Evolutionary conservation across 2,797 vertebrate genomes (phyloP), one percentile per base, ranked within the genome.

Genomic region (Sebastes umbrosus): DNA sequence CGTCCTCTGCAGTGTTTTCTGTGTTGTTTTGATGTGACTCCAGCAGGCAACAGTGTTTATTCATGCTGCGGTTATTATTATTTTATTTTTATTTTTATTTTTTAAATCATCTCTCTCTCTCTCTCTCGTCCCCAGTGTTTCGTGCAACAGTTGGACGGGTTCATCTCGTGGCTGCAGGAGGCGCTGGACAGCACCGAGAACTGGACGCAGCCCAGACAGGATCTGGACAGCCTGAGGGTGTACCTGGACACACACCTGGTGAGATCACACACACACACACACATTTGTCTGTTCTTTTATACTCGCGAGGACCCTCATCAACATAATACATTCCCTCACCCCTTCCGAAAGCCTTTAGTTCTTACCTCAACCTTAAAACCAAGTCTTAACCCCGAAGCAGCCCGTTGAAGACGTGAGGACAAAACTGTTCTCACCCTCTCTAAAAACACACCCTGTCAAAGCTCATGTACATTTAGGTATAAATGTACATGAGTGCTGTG

Each of bases 161-260:
- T 99, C 91, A 99, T 99, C 95, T 95, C 84, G 69, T 99, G 98
- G 98, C 94, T 99, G 92, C 96, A 97, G 77, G 97, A 97, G 91
- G 97, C 98, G 50, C 95, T 98, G 96, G 97, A 97, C 95, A 97
- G 96, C 91, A 98, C 98, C 2, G 97, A 99, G 80, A 99, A 99
- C 79, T 99, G 98, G 98, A 98, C 97, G 13, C 97, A 97, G 74
- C 98, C 98, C 76, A 97, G 95, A 90, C 95, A 97, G 22, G 97
- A 98, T 79, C 96, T 96, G 64, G 96, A 97, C 85, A 94, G 96
- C 94, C 97, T 99, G 87, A 96, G 96, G 93, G 95, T 94, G 29
- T 99, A 99, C 96, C 96, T 99, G 94, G 97, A 99, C 95, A 99
- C 97, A 75, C 98, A 99, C 95, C 95, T 99, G 96, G 98, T 99